These are phyloP conservation scores for Macropodus opercularis DNA, from an alignment of 2,797 vertebrate species.

Conservation along the genomic window DNA sequence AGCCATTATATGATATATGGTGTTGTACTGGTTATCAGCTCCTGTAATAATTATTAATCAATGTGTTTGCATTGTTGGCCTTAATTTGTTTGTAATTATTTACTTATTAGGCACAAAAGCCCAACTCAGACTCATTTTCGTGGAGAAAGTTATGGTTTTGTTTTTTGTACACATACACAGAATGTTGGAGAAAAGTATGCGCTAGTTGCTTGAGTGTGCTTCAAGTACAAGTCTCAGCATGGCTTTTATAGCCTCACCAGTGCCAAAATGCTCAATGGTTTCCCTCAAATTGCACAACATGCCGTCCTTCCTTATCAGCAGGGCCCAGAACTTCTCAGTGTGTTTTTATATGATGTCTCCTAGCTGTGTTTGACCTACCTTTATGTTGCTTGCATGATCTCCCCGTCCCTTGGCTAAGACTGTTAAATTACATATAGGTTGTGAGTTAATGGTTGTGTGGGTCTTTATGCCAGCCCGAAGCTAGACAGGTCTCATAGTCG, in stretches of 20 bases:
- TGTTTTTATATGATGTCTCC: too few species aligned
- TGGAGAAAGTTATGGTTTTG: constrained; percentile 45
- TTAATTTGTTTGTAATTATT: too few species aligned
- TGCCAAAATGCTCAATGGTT: constrained; percentile 62
- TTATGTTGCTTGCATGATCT: too few species aligned
- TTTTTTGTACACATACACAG: constrained; percentile 60
- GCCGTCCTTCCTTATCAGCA: constrained; percentile 43
- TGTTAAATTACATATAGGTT: too few species aligned
- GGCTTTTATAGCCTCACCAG: constrained; percentile 67
- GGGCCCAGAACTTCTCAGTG: not conserved
- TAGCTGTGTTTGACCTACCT: too few species aligned
- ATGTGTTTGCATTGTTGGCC: not conserved
- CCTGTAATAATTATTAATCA: not conserved
- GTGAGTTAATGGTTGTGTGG: too few species aligned
- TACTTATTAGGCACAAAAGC: not conserved
- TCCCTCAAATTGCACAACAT: constrained; percentile 71
- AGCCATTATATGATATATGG: not conserved
- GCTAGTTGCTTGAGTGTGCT: constrained; percentile 72
- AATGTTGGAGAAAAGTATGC: constrained; percentile 79
- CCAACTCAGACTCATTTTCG: constrained; percentile 2
- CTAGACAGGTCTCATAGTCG: too few species aligned
- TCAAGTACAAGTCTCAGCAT: constrained; percentile 84
- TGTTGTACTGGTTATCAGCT: not conserved
- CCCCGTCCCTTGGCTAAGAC: too few species aligned
- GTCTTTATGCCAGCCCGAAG: too few species aligned